Conservation (phyloP, 2,797 vertebrate species). For the Aeoliscus strigatus region DNA sequence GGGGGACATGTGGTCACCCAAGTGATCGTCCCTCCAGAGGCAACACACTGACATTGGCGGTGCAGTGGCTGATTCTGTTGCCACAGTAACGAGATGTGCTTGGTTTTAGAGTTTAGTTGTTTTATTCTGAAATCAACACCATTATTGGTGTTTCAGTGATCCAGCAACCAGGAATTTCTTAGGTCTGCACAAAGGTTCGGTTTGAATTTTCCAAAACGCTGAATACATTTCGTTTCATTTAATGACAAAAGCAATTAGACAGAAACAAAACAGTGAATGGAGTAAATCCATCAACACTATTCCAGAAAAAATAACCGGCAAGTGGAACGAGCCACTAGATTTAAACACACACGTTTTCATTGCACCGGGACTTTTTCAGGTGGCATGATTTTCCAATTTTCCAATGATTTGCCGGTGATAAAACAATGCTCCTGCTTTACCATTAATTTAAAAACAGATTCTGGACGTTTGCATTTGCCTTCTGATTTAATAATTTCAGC, state of each 20-base stretch:
- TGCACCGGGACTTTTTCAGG: constrained; percentile 10
- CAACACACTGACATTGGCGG: constrained; percentile 29
- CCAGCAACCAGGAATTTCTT: background rate
- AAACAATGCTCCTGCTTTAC: constrained; percentile 3
- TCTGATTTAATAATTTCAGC: constrained; percentile 18
- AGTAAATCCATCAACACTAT: constrained; percentile 16
- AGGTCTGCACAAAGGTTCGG: background rate
- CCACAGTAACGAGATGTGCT: constrained; percentile 25
- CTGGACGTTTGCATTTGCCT: constrained; percentile 5
- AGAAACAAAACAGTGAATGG: constrained; percentile 21
- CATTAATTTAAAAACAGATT: constrained; percentile 4
- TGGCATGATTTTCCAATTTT: constrained; percentile 10
- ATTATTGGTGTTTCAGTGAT: constrained; percentile 17
- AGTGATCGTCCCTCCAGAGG: constrained; percentile 48
- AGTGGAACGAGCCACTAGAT: constrained; percentile 23
- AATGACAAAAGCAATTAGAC: constrained; percentile 19
- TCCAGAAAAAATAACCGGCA: constrained; percentile 20
- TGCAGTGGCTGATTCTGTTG: constrained; percentile 26
- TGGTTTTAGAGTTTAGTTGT: constrained; percentile 21
- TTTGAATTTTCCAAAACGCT: constrained; percentile 1
- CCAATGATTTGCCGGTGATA: constrained; percentile 2
- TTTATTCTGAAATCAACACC: constrained; percentile 9
- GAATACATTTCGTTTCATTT: background rate
- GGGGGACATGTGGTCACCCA: constrained; percentile 45
- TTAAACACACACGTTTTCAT: no score